Evolutionary conservation across 2,797 vertebrate species (phyloP), one percentile per base, ranked within the genome.

Genomic region (Phylloscopus collybita): DNA sequence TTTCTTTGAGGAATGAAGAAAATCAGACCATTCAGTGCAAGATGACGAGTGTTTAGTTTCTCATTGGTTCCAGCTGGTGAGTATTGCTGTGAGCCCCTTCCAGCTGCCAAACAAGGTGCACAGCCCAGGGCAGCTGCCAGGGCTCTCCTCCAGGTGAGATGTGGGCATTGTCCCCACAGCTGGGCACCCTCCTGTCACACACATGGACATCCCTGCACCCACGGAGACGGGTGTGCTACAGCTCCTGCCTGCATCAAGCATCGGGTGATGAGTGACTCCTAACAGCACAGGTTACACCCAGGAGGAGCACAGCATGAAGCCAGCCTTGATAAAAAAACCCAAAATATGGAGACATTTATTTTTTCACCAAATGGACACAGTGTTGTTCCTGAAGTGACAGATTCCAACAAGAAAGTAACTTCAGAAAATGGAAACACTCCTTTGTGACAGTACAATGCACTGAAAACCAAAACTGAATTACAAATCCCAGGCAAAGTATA

Each of bases 221-320:
- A 51, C 0, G 0, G 66, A 26, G 38, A n/a, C 0, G 0, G 45
- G 14, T 2, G 25, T 10, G 40, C 56, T 10, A 4, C 84, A 56
- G 21, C 57, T 49, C 29, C 65, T 54, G 8, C 56, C 64, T 61
- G 29, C 56, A 30, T 7, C n/a, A 5, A 30, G 14, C 61, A 20
- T 30, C 2, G 1, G 34, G 23, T 49, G 50, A 13, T 20, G 8
- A 25, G 3, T 2, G 4, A 32, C 25, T n/a, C 44, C n/a, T 8
- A 23, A 42, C n/a, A 42, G 44, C 27, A 72, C 30, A 59, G 8
- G 10, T 9, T 6, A 23, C 30, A 2, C 1, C 26, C 57, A 71
- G 50, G 32, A 72, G 42, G 9, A 64, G 21, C 29, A 50, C 18
- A 67, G 88, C 32, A 9, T 5, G 20, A 49, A 42, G 30, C 13